These are phyloP conservation scores for Pangasianodon gigas DNA, from an alignment of 2,113 vertebrate species.

Conservation along the genomic window DNA sequence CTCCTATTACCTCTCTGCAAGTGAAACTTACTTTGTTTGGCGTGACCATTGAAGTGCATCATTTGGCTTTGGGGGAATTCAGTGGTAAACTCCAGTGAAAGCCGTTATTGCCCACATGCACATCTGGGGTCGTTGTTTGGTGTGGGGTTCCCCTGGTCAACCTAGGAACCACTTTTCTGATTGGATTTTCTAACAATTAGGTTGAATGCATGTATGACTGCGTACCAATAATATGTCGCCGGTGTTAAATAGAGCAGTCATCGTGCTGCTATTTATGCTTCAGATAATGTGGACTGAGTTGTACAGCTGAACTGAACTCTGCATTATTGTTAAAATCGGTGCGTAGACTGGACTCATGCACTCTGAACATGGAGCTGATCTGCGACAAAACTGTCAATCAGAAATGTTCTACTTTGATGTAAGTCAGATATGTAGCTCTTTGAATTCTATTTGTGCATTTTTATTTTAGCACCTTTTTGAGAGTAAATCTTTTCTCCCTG, in stretches of 20 bases:
- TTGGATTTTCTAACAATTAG: constrained; percentile 22
- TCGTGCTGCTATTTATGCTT: constrained; percentile 14
- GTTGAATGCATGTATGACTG: background rate
- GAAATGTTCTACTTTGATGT: constrained; percentile 43
- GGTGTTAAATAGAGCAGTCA: constrained; percentile 6
- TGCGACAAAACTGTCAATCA: constrained; percentile 25
- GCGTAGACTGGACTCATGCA: constrained; percentile 35
- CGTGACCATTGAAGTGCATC: constrained; percentile 48
- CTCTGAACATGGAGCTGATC: constrained; percentile 44
- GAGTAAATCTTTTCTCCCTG: background rate
- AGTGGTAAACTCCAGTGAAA: constrained; percentile 55
- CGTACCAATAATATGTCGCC: constrained; percentile 15
- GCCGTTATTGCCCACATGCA: constrained; percentile 39
- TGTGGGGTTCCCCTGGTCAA: constrained; percentile 59
- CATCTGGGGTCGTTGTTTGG: constrained; percentile 47
- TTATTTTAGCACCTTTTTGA: background rate
- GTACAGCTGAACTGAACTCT: background rate
- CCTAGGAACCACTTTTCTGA: constrained; percentile 17
- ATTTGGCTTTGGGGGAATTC: constrained; percentile 54
- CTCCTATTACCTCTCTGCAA: background rate
- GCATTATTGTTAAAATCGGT: background rate
- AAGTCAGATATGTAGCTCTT: background rate
- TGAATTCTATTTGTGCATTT: background rate
- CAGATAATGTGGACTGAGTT: background rate
- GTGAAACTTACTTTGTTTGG: constrained; percentile 45